These are phyloP conservation scores for Drosophila punjabiensis DNA, from an alignment of 1,140 invertebrate genomes.

Conservation along the genomic window DNA sequence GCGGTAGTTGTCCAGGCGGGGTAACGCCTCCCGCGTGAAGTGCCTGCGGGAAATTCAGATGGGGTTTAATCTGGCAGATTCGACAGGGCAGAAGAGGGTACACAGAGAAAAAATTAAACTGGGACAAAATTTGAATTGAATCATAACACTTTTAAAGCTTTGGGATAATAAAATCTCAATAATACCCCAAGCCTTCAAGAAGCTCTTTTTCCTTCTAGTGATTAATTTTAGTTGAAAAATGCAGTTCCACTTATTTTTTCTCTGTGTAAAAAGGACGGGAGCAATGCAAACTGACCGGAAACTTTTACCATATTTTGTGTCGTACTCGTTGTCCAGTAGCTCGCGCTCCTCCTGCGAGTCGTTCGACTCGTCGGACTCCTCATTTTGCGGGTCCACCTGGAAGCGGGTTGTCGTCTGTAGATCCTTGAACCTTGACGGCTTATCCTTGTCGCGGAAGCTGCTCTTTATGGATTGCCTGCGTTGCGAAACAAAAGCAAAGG, in stretches of 20 bases:
- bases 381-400: slow-evolving; percentile 86
- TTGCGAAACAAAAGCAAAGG: not conserved
- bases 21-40: slow-evolving; percentile 96
- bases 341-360: slow-evolving; percentile 87
- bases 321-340: slow-evolving; percentile 87
- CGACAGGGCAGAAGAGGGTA: slow-evolving; percentile 3
- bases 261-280: slow-evolving; percentile 11
- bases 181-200: not conserved
- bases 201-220: too few relatives aligned
- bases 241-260: too few relatives aligned
- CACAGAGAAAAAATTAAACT: slow-evolving; percentile 19
- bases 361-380: slow-evolving; percentile 85
- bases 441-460: slow-evolving; percentile 88
- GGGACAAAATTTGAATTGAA: not conserved
- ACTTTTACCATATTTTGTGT: slow-evolving; percentile 92
- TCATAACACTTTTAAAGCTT: not conserved
- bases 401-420: slow-evolving; percentile 87
- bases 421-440: slow-evolving; percentile 87
- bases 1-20: slow-evolving; percentile 96
- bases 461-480: slow-evolving; percentile 86
- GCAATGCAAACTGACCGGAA: slow-evolving; percentile 87
- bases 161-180: not conserved
- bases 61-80: slow-evolving; percentile 16
- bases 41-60: slow-evolving; percentile 87
- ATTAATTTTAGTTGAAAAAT: too few relatives aligned